Conservation (phyloP, 1,140 invertebrate genomes). For the Aricia agestis region DNA sequence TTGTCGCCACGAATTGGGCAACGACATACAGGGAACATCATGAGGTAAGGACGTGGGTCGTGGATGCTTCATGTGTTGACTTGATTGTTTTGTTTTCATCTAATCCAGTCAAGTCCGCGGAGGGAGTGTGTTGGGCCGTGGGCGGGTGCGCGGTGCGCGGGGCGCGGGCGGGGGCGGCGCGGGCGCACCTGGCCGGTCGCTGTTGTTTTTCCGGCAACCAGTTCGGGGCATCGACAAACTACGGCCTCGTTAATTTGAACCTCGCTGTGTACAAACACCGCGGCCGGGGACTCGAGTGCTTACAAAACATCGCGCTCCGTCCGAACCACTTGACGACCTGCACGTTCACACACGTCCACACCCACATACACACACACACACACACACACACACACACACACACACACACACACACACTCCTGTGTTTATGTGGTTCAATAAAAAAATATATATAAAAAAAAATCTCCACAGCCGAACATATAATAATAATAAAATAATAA, state of each 20-base stretch:
- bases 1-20: too few relatives aligned
- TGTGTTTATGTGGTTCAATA: neutral
- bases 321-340: slow-evolving; percentile 17
- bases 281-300: slow-evolving; percentile 4
- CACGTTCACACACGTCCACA: slow-evolving; percentile 15
- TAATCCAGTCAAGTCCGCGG: too few relatives aligned
- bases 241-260: slow-evolving; percentile 5
- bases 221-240: slow-evolving; percentile 5
- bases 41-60: too few relatives aligned
- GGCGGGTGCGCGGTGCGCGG: too few relatives aligned
- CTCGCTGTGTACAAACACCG: slow-evolving; percentile 8
- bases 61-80: too few relatives aligned
- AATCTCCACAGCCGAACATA: too few relatives aligned
- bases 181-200: neutral
- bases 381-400: slow-evolving; percentile 3
- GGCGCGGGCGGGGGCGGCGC: neutral
- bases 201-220: slow-evolving; percentile 9
- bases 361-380: too few relatives aligned
- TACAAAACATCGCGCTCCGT: slow-evolving; percentile 1
- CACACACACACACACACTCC: neutral
- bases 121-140: too few relatives aligned
- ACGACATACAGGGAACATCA: too few relatives aligned
- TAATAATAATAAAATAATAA: too few relatives aligned
- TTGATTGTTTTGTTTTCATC: too few relatives aligned
- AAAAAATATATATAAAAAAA: too few relatives aligned